A percentile compares a stretch with the other conserved stretches of the same genome.
phyloP scores from a whole-genome alignment of 2,113 vertebrate genomes.

The Ornithorhynchus anatinus region DNA sequence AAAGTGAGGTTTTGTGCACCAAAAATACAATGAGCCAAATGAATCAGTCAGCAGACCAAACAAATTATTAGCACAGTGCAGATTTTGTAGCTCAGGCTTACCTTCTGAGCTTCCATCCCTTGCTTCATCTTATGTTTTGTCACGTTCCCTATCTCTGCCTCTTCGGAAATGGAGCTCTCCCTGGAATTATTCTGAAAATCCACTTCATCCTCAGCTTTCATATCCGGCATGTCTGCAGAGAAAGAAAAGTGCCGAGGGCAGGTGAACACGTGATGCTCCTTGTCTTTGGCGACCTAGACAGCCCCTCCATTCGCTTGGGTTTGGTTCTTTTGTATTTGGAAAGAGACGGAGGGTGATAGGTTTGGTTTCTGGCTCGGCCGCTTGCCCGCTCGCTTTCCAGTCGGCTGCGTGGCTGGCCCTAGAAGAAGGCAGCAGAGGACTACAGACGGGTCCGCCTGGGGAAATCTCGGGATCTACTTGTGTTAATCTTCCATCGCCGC shows the following conservation, averaged over 20 bases:
- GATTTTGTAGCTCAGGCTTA: conserved; percentile 4
- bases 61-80: background rate
- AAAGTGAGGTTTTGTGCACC: background rate
- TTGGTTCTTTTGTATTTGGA: background rate
- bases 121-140: background rate
- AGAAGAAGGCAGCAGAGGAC: conserved; percentile 19
- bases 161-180: background rate
- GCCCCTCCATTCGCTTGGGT: background rate
- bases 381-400: conserved; percentile 27
- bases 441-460: background rate
- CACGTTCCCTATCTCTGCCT: background rate
- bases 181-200: conserved; percentile 40
- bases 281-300: conserved; percentile 1
- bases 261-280: conserved; percentile 1
- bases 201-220: conserved; percentile 68
- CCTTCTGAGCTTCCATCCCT: background rate
- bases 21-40: background rate
- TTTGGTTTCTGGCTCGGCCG: conserved; percentile 2
- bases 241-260: conserved; percentile 26
- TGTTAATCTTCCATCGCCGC: background rate
- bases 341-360: conserved; percentile 15
- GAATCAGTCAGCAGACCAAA: background rate
- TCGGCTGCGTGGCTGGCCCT: background rate
- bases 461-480: background rate
- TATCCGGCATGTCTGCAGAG: conserved; percentile 64